phyloP scores from a whole-genome alignment of 2,888 invertebrate species.

The Brachyptera risi region DNA sequence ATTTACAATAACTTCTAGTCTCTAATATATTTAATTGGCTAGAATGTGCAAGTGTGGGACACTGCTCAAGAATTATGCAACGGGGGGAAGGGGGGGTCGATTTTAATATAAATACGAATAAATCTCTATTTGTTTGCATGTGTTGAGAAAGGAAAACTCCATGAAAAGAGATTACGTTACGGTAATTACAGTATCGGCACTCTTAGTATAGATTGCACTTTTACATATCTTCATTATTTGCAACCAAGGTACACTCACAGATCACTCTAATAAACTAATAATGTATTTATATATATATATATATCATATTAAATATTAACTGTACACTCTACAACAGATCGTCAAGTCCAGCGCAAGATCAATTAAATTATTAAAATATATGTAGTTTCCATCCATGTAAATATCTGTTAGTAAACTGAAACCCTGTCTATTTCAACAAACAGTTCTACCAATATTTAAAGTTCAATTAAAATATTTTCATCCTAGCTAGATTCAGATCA shows the following conservation, averaged over 20 bases:
- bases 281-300: not conserved
- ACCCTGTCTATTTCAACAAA: conserved; percentile 1
- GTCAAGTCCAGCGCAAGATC: conserved; percentile 2
- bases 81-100: too few species aligned
- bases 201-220: too few species aligned
- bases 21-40: too few species aligned
- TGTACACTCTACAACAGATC: too few species aligned
- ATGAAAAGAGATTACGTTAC: not conserved
- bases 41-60: conserved; percentile 1
- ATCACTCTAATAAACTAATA: not conserved
- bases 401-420: conserved; percentile 19
- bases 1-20: conserved; percentile 29
- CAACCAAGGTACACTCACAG: too few species aligned
- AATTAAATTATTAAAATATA: conserved; percentile 11
- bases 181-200: too few species aligned
- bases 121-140: too few species aligned
- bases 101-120: too few species aligned
- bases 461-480: conserved; percentile 13
- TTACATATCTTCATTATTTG: too few species aligned
- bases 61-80: not conserved
- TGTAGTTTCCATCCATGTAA: not conserved
- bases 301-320: not conserved
- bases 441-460: not conserved
- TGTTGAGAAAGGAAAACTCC: too few species aligned
- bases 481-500: too few species aligned